Evolutionary conservation across 2,888 invertebrate genomes (phyloP).

Genomic region (Corythucha ciliata): DNA sequence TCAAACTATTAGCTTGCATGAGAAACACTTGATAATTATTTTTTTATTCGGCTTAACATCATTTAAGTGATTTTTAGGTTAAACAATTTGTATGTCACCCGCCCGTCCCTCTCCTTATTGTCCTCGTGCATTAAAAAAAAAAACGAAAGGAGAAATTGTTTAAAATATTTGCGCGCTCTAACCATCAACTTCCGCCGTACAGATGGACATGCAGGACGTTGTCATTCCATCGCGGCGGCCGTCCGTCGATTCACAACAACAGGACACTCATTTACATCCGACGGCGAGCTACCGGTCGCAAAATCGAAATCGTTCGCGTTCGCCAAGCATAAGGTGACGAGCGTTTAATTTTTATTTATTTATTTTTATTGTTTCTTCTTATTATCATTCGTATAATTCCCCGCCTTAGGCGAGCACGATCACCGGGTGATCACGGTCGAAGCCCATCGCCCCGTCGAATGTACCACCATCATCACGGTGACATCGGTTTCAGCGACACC

Average conservation of each 20-base stretch:
- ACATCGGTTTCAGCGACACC: constrained; percentile 93
- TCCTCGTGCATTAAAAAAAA: too few species aligned
- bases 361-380: background rate
- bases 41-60: too few species aligned
- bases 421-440: constrained; percentile 40
- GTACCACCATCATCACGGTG: constrained; percentile 80
- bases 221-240: constrained; percentile 36
- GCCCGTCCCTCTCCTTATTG: too few species aligned
- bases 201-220: constrained; percentile 43
- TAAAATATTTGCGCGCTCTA: too few species aligned
- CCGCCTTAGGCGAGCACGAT: constrained; percentile 40
- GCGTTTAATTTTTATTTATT: background rate
- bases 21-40: too few species aligned
- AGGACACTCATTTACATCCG: constrained; percentile 64
- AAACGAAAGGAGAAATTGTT: too few species aligned
- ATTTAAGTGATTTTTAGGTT: too few species aligned
- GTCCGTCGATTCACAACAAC: constrained; percentile 54
- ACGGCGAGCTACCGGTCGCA: constrained; percentile 61
- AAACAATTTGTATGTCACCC: too few species aligned
- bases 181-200: too few species aligned
- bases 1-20: too few species aligned
- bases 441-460: constrained; percentile 43
- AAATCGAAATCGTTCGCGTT: constrained; percentile 39
- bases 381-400: too few species aligned
- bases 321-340: constrained; percentile 59